Evolutionary conservation across 2,888 invertebrate genomes (phyloP).

Genomic region (Drosophila helvetica): DNA sequence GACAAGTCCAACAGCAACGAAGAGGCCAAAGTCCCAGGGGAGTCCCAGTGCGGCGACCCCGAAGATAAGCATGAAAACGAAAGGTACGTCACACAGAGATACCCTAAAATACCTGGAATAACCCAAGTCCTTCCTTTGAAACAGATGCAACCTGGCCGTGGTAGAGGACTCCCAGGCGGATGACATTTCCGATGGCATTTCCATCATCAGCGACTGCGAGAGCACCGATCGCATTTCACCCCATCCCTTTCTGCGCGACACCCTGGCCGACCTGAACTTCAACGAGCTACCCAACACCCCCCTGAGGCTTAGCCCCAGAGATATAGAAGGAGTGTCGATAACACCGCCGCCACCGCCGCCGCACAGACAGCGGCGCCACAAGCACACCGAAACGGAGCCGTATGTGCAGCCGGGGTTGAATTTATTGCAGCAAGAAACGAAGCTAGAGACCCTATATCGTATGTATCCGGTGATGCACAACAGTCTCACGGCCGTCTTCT

Average conservation of each 20-base stretch:
- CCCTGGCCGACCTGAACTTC: slow-evolving; percentile 68
- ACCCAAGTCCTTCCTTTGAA: not conserved
- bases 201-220: slow-evolving; percentile 83
- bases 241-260: slow-evolving; percentile 72
- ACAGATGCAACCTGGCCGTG: slow-evolving; percentile 46
- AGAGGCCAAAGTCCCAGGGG: slow-evolving; percentile 13
- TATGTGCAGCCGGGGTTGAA: slow-evolving; percentile 1
- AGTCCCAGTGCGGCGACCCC: slow-evolving; percentile 12
- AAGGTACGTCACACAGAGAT: slow-evolving; percentile 22
- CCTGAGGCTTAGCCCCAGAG: not conserved
- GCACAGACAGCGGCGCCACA: not conserved
- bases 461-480: slow-evolving; percentile 59
- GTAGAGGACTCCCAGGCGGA: slow-evolving; percentile 62
- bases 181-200: slow-evolving; percentile 83
- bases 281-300: slow-evolving; percentile 44
- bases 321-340: not conserved
- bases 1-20: slow-evolving; percentile 27
- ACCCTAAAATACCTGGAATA: not conserved
- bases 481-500: slow-evolving; percentile 74
- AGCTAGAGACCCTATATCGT: not conserved
- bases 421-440: slow-evolving; percentile 24
- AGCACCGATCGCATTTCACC: slow-evolving; percentile 81
- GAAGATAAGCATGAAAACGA: slow-evolving; percentile 53
- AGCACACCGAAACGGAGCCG: not conserved
- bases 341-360: not conserved